Evolutionary conservation across 2,797 vertebrate genomes (phyloP).

Genomic region (Podarcis siculus): DNA sequence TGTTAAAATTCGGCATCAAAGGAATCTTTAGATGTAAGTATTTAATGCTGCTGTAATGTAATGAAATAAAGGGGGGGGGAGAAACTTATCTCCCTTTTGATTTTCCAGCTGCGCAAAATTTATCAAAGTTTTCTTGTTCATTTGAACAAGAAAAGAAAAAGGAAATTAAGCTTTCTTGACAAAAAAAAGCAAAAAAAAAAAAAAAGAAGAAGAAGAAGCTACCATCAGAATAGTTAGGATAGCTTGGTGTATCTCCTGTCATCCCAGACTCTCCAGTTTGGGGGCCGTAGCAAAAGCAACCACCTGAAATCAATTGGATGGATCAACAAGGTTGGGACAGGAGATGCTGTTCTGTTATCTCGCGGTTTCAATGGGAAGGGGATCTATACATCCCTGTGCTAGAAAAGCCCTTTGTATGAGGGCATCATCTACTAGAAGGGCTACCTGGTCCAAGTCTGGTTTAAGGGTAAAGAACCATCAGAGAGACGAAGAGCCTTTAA

Average conservation of each 20-base stretch:
- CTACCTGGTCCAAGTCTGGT: background rate
- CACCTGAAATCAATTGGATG: background rate
- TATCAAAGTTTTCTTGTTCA: conserved; percentile 8
- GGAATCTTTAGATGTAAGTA: conserved; percentile 6
- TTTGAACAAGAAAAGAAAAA: background rate
- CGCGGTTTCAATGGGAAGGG: background rate
- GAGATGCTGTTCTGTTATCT: background rate
- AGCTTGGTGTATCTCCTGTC: background rate
- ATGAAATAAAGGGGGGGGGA: conserved; percentile 16
- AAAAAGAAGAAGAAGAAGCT: no score
- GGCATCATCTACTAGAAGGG: background rate
- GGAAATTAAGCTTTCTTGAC: background rate
- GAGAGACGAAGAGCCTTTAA: background rate
- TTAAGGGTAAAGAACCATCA: background rate
- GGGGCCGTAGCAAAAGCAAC: background rate
- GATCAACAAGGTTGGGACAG: background rate
- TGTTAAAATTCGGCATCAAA: conserved; percentile 10
- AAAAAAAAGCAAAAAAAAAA: background rate
- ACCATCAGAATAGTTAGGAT: background rate
- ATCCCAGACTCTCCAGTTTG: background rate
- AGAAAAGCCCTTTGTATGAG: background rate
- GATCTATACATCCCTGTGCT: background rate
- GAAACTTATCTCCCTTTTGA: background rate
- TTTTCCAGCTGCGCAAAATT: conserved; percentile 39
- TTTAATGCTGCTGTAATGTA: conserved; percentile 8